Base-by-base conservation (phyloP, 2,113 vertebrate genomes). In the Cyprinodon variegatus region DNA sequence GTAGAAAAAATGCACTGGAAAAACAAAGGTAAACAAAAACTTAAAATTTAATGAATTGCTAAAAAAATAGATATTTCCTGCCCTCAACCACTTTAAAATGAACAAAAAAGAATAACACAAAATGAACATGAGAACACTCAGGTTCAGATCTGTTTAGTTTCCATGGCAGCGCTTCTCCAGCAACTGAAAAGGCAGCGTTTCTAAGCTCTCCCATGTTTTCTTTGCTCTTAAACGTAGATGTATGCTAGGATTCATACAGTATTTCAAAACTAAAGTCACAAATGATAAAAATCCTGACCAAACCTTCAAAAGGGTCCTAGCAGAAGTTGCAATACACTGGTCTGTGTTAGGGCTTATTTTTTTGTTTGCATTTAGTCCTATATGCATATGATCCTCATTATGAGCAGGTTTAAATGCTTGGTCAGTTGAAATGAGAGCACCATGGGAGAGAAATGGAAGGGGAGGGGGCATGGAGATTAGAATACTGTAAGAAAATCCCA, bases 351-450 rank as follows among this genome's bases (percentile, higher is more conserved):
- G 64, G n/a, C 45, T 73, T 68, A 74, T 36, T 65, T 73, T 94
- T 64, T 59, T 78, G 67, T 68, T 78, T 73, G 94, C 91, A 88
- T 93, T 93, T 91, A 94, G 93, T 95, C 91, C 93, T 90, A 93
- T 90, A 91, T 91, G 94, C 88, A 94, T 93, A 92, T 86, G 17
- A 90, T 90, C 92, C 91, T 90, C 80, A 81, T 89, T 77, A 91
- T 94, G 92, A 87, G 70, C 90, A 79, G 82, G 83, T 94, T 29
- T 95, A 91, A 92, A 90, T 92, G 95, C 96, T 95, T 96, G 95
- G 95, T 97, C 96, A 93, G 87, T 93, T 94, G 94, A 96, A 96
- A 94, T 93, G 93, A 92, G 94, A 96, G 95, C 92, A 93, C 92
- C 93, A 89, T 92, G 92, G 89, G 82, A 81, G 84, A 85, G 68